phyloP scores from a whole-genome alignment of 2,888 invertebrate genomes.

The Meiosimyza platycephala region DNA sequence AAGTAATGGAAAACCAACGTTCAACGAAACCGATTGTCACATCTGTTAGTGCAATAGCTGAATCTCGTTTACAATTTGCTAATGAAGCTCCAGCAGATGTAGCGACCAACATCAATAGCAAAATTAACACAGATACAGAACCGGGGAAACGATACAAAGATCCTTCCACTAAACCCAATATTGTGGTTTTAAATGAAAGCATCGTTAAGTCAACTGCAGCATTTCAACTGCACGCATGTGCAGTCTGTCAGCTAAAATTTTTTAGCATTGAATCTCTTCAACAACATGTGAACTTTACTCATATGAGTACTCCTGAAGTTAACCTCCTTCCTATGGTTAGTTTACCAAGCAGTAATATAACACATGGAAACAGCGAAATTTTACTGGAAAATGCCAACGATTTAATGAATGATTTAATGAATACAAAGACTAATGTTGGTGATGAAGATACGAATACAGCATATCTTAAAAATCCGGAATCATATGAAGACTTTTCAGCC shows the following conservation, averaged over 20 bases:
- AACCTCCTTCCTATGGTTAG: slow-evolving; percentile 55
- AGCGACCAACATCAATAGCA: neutral
- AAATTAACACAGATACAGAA: slow-evolving; percentile 42
- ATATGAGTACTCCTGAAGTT: slow-evolving; percentile 42
- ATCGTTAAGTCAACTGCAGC: slow-evolving; percentile 62
- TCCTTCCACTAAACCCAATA: slow-evolving; percentile 56
- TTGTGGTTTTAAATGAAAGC: slow-evolving; percentile 66
- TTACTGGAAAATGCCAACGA: too few relatives aligned
- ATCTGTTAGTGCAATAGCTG: slow-evolving; percentile 59
- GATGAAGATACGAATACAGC: neutral
- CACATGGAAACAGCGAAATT: neutral
- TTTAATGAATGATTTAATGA: too few relatives aligned
- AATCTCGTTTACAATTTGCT: slow-evolving; percentile 47
- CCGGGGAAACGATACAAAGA: slow-evolving; percentile 20
- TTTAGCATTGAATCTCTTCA: slow-evolving; percentile 59
- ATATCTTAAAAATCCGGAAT: neutral
- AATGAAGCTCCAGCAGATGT: neutral
- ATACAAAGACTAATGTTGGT: too few relatives aligned
- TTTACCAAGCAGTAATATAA: slow-evolving; percentile 46
- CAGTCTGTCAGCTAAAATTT: slow-evolving; percentile 60
- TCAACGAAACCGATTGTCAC: slow-evolving; percentile 59
- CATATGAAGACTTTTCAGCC: neutral
- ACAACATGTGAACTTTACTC: slow-evolving; percentile 50
- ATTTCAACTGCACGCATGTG: slow-evolving; percentile 61
- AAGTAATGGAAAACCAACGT: slow-evolving; percentile 38